Evolutionary conservation across 64 coral and sea anemone species (phyloP), one percentile per base, ranked within the genome.

Genomic region (Acropora tenuis): DNA sequence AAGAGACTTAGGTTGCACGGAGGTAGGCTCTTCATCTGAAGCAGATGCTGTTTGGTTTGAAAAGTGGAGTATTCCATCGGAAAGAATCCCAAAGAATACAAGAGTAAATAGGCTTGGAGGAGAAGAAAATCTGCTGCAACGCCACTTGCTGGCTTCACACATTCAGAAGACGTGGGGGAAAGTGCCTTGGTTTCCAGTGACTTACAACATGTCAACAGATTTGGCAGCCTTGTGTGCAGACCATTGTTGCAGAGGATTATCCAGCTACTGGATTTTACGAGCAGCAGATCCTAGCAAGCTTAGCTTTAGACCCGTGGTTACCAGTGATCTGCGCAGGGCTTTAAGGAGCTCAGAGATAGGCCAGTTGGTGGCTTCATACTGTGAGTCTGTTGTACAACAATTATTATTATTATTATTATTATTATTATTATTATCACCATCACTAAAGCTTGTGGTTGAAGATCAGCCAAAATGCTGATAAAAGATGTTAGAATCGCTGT

Each of bases 231-330:
- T 96, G 55, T 90, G 91, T 90, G 91, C 86, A 19, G 88, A 96
- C 41, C 82, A 93, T 49, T 96, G 94, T 71, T 69, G 50, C 41
- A 40, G 77, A n/a, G 89, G 84, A 5, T 16, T 94, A 16, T 78
- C 68, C 69, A 89, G 90, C n/a, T 89, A 85, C 85, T 96, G 95
- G 95, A 90, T 96, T 17, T 77, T 96, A 88, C 72, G 82, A 48
- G 89, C 91, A 65, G 91, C 76, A 58, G 80, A 94, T 78, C 91
- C 89, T 47, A 75, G 47, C 9, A 83, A 43, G 40, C 78, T 74
- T 6, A 58, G 82, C 2, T 86, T 93, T 72, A 78, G 44, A 69
- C 95, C 95, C 45, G 55, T 93, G 16, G 48, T 96, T 17, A 96
- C 90, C 19, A 90, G 95, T 82, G 72, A 96, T 61, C 80, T 96